Evolutionary conservation across 2,888 invertebrate genomes (phyloP).

Genomic region (Alitta virens): DNA sequence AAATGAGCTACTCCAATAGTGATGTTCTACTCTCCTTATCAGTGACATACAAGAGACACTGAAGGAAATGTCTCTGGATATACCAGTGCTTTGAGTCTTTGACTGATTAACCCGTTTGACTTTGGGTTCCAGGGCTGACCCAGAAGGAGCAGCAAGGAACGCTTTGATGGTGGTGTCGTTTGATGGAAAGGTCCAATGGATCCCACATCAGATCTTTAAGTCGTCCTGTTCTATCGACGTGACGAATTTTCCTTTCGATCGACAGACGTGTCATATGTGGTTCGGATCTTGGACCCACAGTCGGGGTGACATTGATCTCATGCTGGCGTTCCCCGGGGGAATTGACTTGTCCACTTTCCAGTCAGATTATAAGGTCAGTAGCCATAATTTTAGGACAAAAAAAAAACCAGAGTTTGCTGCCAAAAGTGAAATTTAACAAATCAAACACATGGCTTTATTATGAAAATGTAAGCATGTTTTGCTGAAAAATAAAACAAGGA

Average conservation of each 20-base stretch:
- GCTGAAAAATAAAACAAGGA: too few relatives aligned
- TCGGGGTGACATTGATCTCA: conserved; percentile 16
- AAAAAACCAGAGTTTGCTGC: too few relatives aligned
- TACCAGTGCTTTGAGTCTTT: too few relatives aligned
- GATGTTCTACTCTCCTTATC: too few relatives aligned
- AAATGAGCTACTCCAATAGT: too few relatives aligned
- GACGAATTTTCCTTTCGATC: conserved; percentile 28
- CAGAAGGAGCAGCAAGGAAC: conserved; percentile 14
- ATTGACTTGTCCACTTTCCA: conserved; percentile 26
- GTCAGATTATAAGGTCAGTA: conserved; percentile 22
- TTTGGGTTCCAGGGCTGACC: conserved; percentile 19
- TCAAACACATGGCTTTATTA: too few relatives aligned
- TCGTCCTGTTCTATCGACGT: conserved; percentile 29
- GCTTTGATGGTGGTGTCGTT: conserved; percentile 19
- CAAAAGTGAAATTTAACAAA: too few relatives aligned
- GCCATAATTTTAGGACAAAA: too few relatives aligned
- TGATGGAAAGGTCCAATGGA: conserved; percentile 23
- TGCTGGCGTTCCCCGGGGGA: conserved; percentile 17
- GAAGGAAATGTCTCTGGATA: too few relatives aligned
- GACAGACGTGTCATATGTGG: conserved; percentile 25
- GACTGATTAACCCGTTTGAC: too few relatives aligned
- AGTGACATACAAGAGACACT: too few relatives aligned
- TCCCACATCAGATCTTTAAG: conserved; percentile 27
- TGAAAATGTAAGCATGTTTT: too few relatives aligned
- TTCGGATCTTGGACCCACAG: conserved; percentile 29